phyloP scores from a whole-genome alignment of 2,113 vertebrate genomes.

The Morphnarchus princeps region DNA sequence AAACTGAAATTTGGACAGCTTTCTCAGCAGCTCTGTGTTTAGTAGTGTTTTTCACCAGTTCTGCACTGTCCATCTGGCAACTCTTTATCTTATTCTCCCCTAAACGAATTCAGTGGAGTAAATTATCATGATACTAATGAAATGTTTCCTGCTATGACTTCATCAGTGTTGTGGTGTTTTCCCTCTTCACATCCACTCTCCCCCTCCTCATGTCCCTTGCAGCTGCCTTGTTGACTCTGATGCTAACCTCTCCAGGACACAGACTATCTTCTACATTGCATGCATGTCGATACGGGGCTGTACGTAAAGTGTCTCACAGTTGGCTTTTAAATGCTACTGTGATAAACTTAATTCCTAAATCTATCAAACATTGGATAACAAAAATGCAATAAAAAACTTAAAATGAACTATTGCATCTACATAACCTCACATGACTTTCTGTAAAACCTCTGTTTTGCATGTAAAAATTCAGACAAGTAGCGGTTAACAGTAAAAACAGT shows the following conservation, averaged over 20 bases:
- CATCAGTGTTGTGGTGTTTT: background rate
- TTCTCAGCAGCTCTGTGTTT: background rate
- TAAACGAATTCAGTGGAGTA: background rate
- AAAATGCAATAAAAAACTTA: background rate
- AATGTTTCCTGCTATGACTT: background rate
- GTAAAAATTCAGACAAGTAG: background rate
- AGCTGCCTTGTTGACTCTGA: background rate
- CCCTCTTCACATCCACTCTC: background rate
- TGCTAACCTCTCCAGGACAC: background rate
- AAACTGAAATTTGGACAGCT: background rate
- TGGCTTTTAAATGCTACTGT: background rate
- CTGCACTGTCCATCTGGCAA: background rate
- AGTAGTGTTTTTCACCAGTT: background rate
- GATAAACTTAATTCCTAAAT: background rate
- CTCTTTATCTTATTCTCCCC: background rate
- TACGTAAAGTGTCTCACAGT: background rate
- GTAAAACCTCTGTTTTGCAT: background rate
- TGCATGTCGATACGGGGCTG: accelerated
- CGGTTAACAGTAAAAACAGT: background rate
- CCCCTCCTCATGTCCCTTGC: accelerated
- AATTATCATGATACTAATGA: background rate
- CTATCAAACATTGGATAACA: background rate
- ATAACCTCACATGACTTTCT: background rate
- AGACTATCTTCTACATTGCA: accelerated
- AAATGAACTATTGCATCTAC: background rate